Conservation (phyloP, 2,797 vertebrate genomes). For the Octomys mimax region DNA sequence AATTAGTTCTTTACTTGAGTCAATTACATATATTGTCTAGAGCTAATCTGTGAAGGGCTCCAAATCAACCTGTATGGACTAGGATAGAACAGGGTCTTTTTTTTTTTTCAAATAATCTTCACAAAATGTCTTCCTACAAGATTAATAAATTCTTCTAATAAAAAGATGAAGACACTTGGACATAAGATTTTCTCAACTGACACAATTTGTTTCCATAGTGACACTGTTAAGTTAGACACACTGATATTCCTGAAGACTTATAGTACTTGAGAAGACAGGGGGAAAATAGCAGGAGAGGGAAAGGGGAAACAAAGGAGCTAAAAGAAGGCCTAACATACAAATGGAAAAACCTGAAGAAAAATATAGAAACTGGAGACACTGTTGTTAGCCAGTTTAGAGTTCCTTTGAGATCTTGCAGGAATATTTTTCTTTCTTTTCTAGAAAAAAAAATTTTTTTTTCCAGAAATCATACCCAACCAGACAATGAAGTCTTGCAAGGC, state of each 20-base stretch:
- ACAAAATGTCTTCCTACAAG: slow-evolving; percentile 83
- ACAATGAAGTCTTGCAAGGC: slow-evolving; percentile 81
- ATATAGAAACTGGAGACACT: slow-evolving; percentile 73
- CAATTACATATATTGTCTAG: slow-evolving; percentile 73
- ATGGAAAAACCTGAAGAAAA: slow-evolving; percentile 77
- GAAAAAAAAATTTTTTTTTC: not conserved
- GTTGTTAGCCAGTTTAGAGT: slow-evolving; percentile 71
- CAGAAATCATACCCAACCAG: slow-evolving; percentile 80
- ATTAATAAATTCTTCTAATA: slow-evolving; percentile 80
- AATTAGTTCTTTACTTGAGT: slow-evolving; percentile 68
- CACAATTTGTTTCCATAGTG: slow-evolving; percentile 87
- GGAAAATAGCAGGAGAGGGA: slow-evolving; percentile 72
- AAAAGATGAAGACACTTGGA: slow-evolving; percentile 82
- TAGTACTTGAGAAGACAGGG: slow-evolving; percentile 71
- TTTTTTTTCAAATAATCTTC: slow-evolving; percentile 69
- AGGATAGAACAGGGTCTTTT: slow-evolving; percentile 28
- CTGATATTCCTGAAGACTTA: slow-evolving; percentile 78
- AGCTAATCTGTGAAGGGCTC: slow-evolving; percentile 72
- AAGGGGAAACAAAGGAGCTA: slow-evolving; percentile 78
- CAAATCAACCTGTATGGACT: slow-evolving; percentile 68
- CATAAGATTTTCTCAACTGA: slow-evolving; percentile 71
- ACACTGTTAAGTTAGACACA: slow-evolving; percentile 82
- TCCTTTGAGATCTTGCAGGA: slow-evolving; percentile 82
- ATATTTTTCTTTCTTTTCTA: not conserved
- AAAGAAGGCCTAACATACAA: slow-evolving; percentile 73